Evolutionary conservation across 1,140 invertebrate genomes (phyloP), one percentile per base, ranked within the genome.

Genomic region (Battus philenor): DNA sequence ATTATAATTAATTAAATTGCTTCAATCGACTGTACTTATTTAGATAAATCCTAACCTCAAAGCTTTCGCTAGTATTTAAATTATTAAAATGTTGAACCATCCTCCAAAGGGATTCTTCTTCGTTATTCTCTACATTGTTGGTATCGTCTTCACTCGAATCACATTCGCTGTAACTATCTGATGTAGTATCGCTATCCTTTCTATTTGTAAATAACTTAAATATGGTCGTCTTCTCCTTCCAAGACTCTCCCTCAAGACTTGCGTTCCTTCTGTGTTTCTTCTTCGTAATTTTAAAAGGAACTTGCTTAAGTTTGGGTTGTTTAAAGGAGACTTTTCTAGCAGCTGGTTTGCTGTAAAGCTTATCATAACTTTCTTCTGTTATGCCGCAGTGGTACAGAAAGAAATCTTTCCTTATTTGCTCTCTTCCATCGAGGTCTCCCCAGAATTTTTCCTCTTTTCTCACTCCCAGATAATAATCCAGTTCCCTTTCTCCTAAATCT

Each of bases 81-180:
- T 46, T 51, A 31, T 64, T 49, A 12, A 72, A 63, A 13, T 61
- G 33, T 4, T 63, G 47, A 9, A 46, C 46, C 34, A 70, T 46
- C 31, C 65, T 49, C 50, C 50, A 62, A 31, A 65, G 48, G 13
- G 50, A 49, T 11, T 62, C 45, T 26, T 58, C 54, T 29, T 64
- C 60, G 20, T 50, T 38, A 54, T 50, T 49, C 20, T 34, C 55
- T 56, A 29, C 47, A 22, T 33, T 50, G 45, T 43, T 41, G 46
- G 31, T 44, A 30, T 59, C 44, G 29, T 10, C 29, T 26, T 54
- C 18, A 44, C 58, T 65, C 10, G 74, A 75, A 18, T 81, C 80
- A 45, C 73, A 82, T 52, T 82, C 80, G 30, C 78, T 84, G 36
- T 84, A 84, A 51, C 80, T 84, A 44, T 84, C 80, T 0, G 80